Conservation (phyloP, 1,140 invertebrate species). For the Bombus huntii region DNA sequence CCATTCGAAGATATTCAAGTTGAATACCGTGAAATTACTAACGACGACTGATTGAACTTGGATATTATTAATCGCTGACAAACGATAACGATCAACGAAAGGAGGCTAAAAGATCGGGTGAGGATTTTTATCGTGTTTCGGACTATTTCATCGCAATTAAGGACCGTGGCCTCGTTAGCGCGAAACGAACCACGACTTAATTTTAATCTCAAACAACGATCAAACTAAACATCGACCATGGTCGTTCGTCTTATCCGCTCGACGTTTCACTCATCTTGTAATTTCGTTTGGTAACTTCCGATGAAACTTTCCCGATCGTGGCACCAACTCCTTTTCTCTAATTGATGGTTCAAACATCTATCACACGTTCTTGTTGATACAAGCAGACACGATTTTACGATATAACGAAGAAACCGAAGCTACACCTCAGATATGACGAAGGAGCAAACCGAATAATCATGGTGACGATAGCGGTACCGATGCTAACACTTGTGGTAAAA, state of each 20-base stretch:
- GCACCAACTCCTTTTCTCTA: too few species aligned
- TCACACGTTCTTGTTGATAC: neutral
- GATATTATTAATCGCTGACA: neutral
- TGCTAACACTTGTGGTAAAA: neutral
- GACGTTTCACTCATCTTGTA: neutral
- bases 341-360: neutral
- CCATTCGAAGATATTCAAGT: neutral
- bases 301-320: neutral
- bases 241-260: neutral
- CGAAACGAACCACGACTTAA: slow-evolving; percentile 50
- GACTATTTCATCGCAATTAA: slow-evolving; percentile 53
- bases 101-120: neutral
- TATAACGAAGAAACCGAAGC: neutral
- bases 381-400: neutral
- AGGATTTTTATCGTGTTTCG: slow-evolving; percentile 10
- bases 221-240: slow-evolving; percentile 22
- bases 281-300: neutral
- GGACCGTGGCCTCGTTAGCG: slow-evolving; percentile 47
- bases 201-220: slow-evolving; percentile 63
- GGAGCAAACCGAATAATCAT: too few species aligned
- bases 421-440: neutral
- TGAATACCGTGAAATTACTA: neutral
- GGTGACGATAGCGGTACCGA: neutral
- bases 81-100: neutral
- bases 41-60: neutral